Evolutionary conservation across 2,113 vertebrate species (phyloP).

Genomic region (Callocephalon fimbriatum): DNA sequence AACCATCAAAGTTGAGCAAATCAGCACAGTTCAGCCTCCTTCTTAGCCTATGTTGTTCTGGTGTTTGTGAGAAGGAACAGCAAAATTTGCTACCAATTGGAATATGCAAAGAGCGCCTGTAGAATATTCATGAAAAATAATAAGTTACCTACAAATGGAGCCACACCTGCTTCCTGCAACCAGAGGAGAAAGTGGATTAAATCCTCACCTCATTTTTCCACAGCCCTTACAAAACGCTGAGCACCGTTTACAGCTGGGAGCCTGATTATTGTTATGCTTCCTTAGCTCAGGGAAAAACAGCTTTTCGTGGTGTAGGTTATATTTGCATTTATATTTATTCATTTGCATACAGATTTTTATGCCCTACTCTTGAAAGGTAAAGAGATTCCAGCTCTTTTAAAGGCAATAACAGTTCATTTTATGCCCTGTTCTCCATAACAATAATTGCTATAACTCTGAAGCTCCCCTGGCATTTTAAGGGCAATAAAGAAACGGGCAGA

Average conservation of each 20-base stretch:
- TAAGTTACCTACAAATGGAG: constrained; percentile 10
- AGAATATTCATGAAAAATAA: constrained; percentile 22
- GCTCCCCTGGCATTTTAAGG: constrained; percentile 74
- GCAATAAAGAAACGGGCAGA: constrained; percentile 65
- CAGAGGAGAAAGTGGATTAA: constrained; percentile 26
- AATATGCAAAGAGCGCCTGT: not conserved
- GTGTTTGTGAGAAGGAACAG: not conserved
- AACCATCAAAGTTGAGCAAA: not conserved
- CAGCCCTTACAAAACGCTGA: constrained; percentile 13
- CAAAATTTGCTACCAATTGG: not conserved
- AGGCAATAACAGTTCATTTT: constrained; percentile 80
- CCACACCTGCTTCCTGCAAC: constrained; percentile 30
- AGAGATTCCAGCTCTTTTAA: constrained; percentile 75
- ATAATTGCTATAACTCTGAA: constrained; percentile 76
- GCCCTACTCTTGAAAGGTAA: constrained; percentile 67
- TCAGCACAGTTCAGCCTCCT: not conserved
- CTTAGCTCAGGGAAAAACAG: constrained; percentile 65
- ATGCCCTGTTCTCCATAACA: constrained; percentile 77
- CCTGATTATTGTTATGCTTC: constrained; percentile 46
- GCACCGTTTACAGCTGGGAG: constrained; percentile 2
- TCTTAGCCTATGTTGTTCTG: not conserved
- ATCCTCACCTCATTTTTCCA: not conserved
- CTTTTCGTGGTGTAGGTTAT: constrained; percentile 55
- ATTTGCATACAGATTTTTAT: constrained; percentile 73
- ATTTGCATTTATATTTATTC: constrained; percentile 73